Base-by-base conservation (phyloP, 2,888 invertebrate genomes). In the Andrena bucephala region DNA sequence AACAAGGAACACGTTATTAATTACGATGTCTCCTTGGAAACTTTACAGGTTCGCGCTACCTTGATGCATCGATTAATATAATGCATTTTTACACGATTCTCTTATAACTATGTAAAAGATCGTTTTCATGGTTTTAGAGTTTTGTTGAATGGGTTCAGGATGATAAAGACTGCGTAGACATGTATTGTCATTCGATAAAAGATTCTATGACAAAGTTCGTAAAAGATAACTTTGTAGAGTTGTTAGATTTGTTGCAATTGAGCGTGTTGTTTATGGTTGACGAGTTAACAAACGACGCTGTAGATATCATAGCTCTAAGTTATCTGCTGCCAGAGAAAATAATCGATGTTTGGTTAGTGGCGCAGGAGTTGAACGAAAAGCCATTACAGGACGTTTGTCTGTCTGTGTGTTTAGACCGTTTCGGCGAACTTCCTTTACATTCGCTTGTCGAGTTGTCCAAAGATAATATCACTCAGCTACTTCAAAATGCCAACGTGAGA, bases 91-190 rank as follows among this genome's bases (percentile, higher is more conserved):
- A 3, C 4, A 8, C 2, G 4, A 36, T 33, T 27, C 27, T 24
- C 6, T 57, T 0, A 2, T 31, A 5, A 16, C 50, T 52, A n/a
- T 20, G 8, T 50, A 24, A 62, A 31, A 50, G 20, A 10, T 13
- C 16, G 24, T 66, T 65, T 71, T 59, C 76, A n/a, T 72, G 24
- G 60, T 84, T 80, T 78, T 73, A 92, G 93, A 85, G 88, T 80
- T 92, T 92, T 57, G 80, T 92, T n/a, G 74, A 90, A 20, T 93
- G 93, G 93, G 78, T 91, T 16, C 77, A 89, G 50, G 83, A 87
- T 10, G 88, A 90, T 4, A 62, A 71, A 8, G 79, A 88, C 42
- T 0, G 52, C 59, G 8, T 59, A 50, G 16, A 76, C 16, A 0
- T 67, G 16, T 66, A 80, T 20, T 69, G 78, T 48, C 85, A 85